Base-by-base conservation (phyloP, 2,113 vertebrate species). In the Phaethon lepturus region DNA sequence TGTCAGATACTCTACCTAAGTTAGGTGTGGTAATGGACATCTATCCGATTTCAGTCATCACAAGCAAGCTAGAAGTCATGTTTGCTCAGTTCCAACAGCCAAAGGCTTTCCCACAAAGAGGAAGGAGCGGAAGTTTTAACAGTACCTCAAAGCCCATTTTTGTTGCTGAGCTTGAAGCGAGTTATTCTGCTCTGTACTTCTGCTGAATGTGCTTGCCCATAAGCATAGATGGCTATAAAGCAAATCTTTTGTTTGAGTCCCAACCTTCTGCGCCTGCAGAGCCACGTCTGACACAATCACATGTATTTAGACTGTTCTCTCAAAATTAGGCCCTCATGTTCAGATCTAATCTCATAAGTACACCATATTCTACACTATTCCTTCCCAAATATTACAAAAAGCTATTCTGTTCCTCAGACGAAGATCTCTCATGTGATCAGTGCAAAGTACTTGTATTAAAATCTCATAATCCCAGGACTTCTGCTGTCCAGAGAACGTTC, bases 261-360 rank as follows among this genome's bases (percentile, higher is more conserved):
- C 31, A 64, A 5, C 8, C 49, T 83, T 28, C 55, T 56, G 45
- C 73, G 59, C 59, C 38, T 52, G 50, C 44, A 60, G 80, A 92
- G 25, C 25, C 40, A 76, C 0, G 0, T 29, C 35, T 66, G 64
- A 77, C 23, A 56, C 35, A 77, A 10, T 28, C 0, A 0, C 64
- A 52, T 69, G 19, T 29, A 40, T 66, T 90, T 53, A 69, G 60
- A 38, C 38, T 74, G 3, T 83, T 91, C 89, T 97, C 96, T 78
- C 45, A 69, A 74, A 96, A 92, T 58, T 44, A 35, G 2, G 16
- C 2, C 50, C 29, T 86, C 91, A 49, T 9, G 73, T 88, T 87
- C 31, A 85, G 52, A 53, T 84, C 23, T 86, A 73, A 92, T 86
- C 71, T 93, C 74, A 62, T 62, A 52, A 80, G 26, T 82, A 38